A percentile compares a stretch with the other conserved stretches of the same genome.
These are phyloP conservation scores for Acipenser ruthenus DNA, from an alignment of 2,797 vertebrate genomes.

Conservation along the genomic window DNA sequence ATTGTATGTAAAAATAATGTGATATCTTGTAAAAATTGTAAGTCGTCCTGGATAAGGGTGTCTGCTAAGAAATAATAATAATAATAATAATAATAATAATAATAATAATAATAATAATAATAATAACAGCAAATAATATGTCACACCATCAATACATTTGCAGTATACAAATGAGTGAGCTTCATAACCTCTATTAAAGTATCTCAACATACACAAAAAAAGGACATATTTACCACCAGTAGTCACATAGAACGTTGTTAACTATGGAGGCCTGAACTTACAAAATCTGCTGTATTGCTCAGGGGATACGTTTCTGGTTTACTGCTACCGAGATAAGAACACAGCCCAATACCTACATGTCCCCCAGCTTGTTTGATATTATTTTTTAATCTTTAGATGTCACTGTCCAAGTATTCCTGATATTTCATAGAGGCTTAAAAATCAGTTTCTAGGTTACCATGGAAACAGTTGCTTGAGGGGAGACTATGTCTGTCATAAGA, in stretches of 20 bases:
- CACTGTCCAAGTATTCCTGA: slow-evolving; percentile 8
- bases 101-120: too few relatives aligned
- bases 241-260: neutral
- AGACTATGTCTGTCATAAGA: neutral
- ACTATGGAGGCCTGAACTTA: slow-evolving; percentile 2
- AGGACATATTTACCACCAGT: too few relatives aligned
- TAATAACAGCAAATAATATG: too few relatives aligned
- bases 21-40: too few relatives aligned
- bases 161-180: too few relatives aligned
- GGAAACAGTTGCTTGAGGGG: slow-evolving; percentile 16
- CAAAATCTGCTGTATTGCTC: slow-evolving; percentile 12
- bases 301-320: slow-evolving; percentile 1
- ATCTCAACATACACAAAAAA: too few relatives aligned
- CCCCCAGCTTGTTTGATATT: slow-evolving; percentile 11
- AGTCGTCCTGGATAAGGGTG: too few relatives aligned
- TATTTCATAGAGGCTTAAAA: slow-evolving; percentile 8
- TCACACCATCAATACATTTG: too few relatives aligned
- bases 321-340: slow-evolving; percentile 12
- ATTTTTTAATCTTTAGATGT: slow-evolving; percentile 21
- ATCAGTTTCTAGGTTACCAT: slow-evolving; percentile 14
- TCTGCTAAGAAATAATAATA: too few relatives aligned
- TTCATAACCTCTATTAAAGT: too few relatives aligned
- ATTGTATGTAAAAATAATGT: too few relatives aligned
- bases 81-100: too few relatives aligned
- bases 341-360: slow-evolving; percentile 13